Conservation (phyloP, 2,888 invertebrate genomes). For the Tachystola acroxantha region DNA sequence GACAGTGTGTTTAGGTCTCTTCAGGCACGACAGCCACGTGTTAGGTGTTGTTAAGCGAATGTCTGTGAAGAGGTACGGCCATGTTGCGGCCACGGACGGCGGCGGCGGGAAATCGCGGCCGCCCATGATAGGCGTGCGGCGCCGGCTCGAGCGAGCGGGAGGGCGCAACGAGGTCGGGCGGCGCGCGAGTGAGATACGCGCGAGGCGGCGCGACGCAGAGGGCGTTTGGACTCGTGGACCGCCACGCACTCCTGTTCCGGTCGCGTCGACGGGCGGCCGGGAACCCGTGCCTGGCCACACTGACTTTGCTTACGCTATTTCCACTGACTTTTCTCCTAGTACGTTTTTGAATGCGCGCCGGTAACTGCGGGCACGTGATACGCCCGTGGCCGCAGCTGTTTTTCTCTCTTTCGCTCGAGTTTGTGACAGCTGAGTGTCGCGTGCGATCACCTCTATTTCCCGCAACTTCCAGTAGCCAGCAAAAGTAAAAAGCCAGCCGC, state of each 20-base stretch:
- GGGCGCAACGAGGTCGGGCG: conserved; percentile 29
- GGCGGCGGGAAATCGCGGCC: conserved; percentile 74
- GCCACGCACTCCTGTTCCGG: conserved; percentile 76
- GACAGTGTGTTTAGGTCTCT: too few relatives aligned
- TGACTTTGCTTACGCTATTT: conserved; percentile 56
- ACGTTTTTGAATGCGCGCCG: conserved; percentile 70
- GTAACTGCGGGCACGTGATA: conserved; percentile 70
- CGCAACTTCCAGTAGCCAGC: conserved; percentile 53
- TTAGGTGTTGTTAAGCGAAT: conserved; percentile 1
- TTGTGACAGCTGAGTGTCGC: conserved; percentile 64
- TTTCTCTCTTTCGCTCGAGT: conserved; percentile 68
- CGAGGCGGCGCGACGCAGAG: conserved; percentile 80
- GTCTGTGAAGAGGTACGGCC: conserved; percentile 42
- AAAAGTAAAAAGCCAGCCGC: conserved; percentile 36
- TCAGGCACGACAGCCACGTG: too few relatives aligned
- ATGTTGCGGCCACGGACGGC: conserved; percentile 61
- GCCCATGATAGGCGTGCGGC: conserved; percentile 76
- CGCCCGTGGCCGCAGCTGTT: conserved; percentile 64
- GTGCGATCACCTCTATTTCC: conserved; percentile 64
- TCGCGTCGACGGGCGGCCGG: conserved; percentile 76
- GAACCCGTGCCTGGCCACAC: conserved; percentile 70
- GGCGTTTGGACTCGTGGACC: conserved; percentile 70
- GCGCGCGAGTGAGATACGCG: conserved; percentile 51
- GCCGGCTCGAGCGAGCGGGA: conserved; percentile 52
- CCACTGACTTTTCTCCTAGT: conserved; percentile 63